A percentile compares a stretch with the other conserved stretches of the same genome.
These are phyloP conservation scores for Tetranychus urticae DNA, from an alignment of 1,140 invertebrate species.

Conservation along the genomic window DNA sequence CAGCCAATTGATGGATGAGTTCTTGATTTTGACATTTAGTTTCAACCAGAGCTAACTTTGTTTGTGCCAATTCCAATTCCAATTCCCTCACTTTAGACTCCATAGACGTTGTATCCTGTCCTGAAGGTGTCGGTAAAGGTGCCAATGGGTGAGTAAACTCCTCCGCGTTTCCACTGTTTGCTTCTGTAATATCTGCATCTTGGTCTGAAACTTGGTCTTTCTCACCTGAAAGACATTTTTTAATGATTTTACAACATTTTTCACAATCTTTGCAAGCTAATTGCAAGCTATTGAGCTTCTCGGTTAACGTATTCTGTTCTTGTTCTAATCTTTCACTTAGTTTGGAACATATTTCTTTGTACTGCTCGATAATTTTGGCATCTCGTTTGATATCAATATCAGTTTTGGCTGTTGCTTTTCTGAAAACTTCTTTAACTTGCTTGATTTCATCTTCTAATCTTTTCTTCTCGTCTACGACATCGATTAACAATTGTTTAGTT, in stretches of 20 bases:
- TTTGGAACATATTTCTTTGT: constrained; percentile 61
- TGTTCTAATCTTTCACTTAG: constrained; percentile 43
- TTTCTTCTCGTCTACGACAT: constrained; percentile 58
- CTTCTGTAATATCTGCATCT: no score
- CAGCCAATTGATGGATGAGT: constrained; percentile 45
- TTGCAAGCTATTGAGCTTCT: constrained; percentile 14
- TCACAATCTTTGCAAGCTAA: constrained; percentile 5
- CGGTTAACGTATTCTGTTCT: constrained; percentile 33
- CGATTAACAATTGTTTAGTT: constrained; percentile 39
- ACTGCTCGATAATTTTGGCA: constrained; percentile 57
- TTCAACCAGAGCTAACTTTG: constrained; percentile 87
- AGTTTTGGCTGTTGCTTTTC: constrained; percentile 46
- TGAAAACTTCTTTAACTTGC: constrained; percentile 42
- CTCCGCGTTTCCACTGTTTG: no score
- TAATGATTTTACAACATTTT: not conserved
- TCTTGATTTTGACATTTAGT: constrained; percentile 79
- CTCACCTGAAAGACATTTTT: constrained; percentile 10
- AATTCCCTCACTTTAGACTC: constrained; percentile 39
- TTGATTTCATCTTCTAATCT: constrained; percentile 47
- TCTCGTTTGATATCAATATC: constrained; percentile 44
- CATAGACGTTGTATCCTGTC: no score
- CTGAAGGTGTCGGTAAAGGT: no score
- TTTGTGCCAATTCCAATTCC: constrained; percentile 81
- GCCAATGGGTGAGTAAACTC: no score
- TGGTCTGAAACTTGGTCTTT: no score